phyloP scores from a whole-genome alignment of 1,140 invertebrate species.

The Pachypeltis micranthus region DNA sequence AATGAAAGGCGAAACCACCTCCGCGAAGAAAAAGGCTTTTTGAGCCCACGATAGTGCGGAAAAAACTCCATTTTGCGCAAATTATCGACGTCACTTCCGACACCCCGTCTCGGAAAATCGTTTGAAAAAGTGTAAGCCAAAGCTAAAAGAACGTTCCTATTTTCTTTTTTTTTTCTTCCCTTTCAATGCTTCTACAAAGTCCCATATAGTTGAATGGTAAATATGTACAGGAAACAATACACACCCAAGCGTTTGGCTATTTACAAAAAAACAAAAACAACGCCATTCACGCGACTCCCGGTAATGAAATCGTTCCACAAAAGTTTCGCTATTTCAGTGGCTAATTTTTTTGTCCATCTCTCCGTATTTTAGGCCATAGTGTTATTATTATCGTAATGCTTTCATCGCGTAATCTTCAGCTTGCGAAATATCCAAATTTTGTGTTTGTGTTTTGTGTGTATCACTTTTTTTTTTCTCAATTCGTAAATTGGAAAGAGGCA shows the following conservation, averaged over 20 bases:
- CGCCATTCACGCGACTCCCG: constrained; percentile 5
- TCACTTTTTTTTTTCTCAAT: neutral
- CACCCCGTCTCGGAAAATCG: constrained; percentile 20
- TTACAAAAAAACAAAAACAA: constrained; percentile 7
- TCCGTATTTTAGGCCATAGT: neutral
- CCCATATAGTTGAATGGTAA: constrained; percentile 13
- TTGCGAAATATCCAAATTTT: no score
- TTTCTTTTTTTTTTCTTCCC: no score
- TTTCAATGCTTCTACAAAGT: no score
- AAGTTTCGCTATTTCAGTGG: no score
- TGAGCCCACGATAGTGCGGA: no score
- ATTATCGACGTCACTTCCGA: constrained; percentile 18
- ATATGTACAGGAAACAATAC: constrained; percentile 21
- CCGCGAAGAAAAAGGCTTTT: no score
- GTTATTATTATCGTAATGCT: constrained; percentile 1
- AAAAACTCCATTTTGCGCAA: no score
- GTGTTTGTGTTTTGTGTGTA: neutral
- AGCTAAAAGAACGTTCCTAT: no score
- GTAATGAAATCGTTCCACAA: neutral
- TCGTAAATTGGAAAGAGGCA: neutral
- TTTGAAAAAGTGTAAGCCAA: no score
- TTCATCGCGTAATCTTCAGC: no score
- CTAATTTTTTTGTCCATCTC: constrained; percentile 1
- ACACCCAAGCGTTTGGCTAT: constrained; percentile 18
- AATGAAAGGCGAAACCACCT: no score